Evolutionary conservation across 2,888 invertebrate genomes (phyloP).

Genomic region (Dasysyrphus albostriatus): DNA sequence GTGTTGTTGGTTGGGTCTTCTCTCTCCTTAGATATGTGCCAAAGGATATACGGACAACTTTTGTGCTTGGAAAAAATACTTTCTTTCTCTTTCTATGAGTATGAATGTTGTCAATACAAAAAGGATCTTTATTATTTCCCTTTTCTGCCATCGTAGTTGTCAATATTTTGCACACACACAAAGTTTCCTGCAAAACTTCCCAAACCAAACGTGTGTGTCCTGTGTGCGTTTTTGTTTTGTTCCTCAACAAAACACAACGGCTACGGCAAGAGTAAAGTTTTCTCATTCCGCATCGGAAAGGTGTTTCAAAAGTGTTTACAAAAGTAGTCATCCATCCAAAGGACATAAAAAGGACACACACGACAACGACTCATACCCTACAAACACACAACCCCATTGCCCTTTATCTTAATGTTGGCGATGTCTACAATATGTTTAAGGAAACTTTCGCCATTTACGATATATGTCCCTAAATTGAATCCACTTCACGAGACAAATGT

Average conservation of each 20-base stretch:
- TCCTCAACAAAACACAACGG: conserved; percentile 10
- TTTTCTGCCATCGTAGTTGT: conserved; percentile 66
- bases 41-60: conserved; percentile 64
- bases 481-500: conserved; percentile 73
- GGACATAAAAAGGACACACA: neutral
- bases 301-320: conserved; percentile 74
- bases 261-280: conserved; percentile 48
- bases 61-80: conserved; percentile 12
- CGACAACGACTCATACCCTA: neutral
- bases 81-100: neutral
- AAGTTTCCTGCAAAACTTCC: conserved; percentile 49
- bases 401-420: conserved; percentile 15
- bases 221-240: conserved; percentile 31
- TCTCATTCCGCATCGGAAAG: conserved; percentile 63
- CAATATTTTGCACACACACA: conserved; percentile 69
- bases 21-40: conserved; percentile 12
- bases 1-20: neutral
- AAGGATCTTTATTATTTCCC: conserved; percentile 70
- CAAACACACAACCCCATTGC: neutral
- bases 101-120: conserved; percentile 24
- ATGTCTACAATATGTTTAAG: conserved; percentile 64
- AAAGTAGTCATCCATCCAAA: conserved; percentile 55
- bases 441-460: conserved; percentile 71
- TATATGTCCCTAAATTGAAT: conserved; percentile 69
- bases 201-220: neutral